Evolutionary conservation across 2,888 invertebrate species (phyloP).

Genomic region (Hermaeophaga mercurialis): DNA sequence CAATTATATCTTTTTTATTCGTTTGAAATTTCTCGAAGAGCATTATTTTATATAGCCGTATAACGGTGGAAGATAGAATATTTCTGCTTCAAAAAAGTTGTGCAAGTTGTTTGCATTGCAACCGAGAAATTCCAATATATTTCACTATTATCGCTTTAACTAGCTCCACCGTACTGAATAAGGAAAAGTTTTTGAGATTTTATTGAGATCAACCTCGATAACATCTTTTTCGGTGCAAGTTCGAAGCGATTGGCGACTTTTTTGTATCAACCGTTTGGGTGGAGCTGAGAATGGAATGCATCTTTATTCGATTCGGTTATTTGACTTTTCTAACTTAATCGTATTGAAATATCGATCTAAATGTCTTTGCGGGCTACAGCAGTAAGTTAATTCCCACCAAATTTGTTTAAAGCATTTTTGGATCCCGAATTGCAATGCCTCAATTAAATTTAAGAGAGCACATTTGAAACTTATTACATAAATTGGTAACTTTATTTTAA

Average conservation of each 20-base stretch:
- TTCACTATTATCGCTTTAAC: conserved; percentile 4
- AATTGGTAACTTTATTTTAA: no score
- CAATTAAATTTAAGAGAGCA: no score
- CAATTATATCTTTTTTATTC: conserved; percentile 21
- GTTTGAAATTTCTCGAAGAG: conserved; percentile 1
- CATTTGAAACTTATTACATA: no score
- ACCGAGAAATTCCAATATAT: background rate
- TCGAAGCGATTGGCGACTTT: background rate
- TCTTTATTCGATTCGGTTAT: no score
- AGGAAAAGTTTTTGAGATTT: background rate
- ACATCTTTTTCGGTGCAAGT: background rate
- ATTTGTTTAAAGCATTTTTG: no score
- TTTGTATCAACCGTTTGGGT: no score
- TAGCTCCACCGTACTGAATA: background rate
- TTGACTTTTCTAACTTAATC: no score
- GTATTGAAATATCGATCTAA: no score
- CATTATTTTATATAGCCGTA: conserved; percentile 11
- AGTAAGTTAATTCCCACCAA: no score
- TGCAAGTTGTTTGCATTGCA: background rate
- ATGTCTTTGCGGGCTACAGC: no score
- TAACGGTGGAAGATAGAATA: conserved; percentile 11
- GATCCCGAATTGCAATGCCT: no score
- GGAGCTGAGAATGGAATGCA: no score
- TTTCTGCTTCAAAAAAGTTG: background rate
- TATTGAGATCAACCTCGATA: background rate